Evolutionary conservation across 2,888 invertebrate genomes (phyloP), one percentile per base, ranked within the genome.

Genomic region (Amphipyra tragopoginis): DNA sequence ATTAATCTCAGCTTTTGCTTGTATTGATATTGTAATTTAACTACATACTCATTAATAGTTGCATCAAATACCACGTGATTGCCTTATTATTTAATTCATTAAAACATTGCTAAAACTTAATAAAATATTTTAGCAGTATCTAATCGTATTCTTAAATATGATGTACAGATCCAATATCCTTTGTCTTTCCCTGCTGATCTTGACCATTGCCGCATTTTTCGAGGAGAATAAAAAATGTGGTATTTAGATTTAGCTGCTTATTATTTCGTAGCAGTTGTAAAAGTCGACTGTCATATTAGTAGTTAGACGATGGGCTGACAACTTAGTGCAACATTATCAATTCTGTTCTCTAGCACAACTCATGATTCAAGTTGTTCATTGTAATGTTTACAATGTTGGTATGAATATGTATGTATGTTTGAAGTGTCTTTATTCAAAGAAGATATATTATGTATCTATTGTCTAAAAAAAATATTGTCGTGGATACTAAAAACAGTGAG

Each of bases 11-110:
- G 90, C 93, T 93, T 89, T 86, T 88, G 93, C 93, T 93, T 93
- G 83, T 90, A 89, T 86, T 88, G 81, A 89, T 90, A 92, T 88
- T 88, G 85, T 90, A 88, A 88, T 86, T 86, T 86, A 89, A 89
- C 84, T 83, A 86, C 83, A 81, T 88, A 88, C 82, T 90, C 88
- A 90, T 88, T 84, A 87, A 89, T 91, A 92, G 89, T 88, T 86
- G 92, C 91, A 90, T 91, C 84, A 90, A 90, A 90, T 87, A 92
- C 89, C 93, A 93, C 93, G 86, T 90, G 92, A 94, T 90, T 93
- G 94, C 94, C 94, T 94, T 94, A 94, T 92, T 90, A 90, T 93
- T 92, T 92, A 92, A 89, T 85, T 90, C 89, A 90, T 90, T 88
- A 85, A 84, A 90, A 90, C 89, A 89, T 90, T 89, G 92, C 93